A percentile compares a stretch with the other conserved stretches of the same genome.
Evolutionary conservation across 2,113 vertebrate species (phyloP).

Genomic region (Limnothrissa miodon): DNA sequence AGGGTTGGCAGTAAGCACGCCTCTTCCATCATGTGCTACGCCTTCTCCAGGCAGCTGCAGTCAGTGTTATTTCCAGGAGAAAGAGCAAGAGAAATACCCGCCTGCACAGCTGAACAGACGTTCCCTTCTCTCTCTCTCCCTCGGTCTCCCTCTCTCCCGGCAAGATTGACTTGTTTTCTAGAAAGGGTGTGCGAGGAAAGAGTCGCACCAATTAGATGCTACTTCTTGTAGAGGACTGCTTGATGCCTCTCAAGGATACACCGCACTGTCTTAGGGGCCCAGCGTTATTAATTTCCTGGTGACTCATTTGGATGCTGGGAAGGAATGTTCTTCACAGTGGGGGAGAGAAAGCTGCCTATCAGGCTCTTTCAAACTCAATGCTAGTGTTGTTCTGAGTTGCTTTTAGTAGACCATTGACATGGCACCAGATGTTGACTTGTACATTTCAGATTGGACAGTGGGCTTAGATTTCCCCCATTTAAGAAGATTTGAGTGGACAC

Average conservation of each 20-base stretch:
- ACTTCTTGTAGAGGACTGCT: background rate
- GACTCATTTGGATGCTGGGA: conserved; percentile 21
- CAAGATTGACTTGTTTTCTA: background rate
- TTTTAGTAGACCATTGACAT: background rate
- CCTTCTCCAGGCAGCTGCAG: conserved; percentile 51
- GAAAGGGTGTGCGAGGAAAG: conserved; percentile 39
- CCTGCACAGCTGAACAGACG: background rate
- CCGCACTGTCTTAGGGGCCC: background rate
- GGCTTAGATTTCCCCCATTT: background rate
- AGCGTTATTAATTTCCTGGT: conserved; percentile 28
- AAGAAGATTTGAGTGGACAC: background rate
- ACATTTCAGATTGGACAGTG: background rate
- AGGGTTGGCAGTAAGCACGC: conserved; percentile 52
- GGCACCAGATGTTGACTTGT: background rate
- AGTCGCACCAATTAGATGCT: background rate
- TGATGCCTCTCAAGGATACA: conserved; percentile 36
- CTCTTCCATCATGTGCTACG: conserved; percentile 57
- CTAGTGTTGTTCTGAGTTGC: background rate
- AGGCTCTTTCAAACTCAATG: background rate
- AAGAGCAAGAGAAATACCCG: conserved; percentile 21
- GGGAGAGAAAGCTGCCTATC: background rate
- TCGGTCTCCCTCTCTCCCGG: background rate
- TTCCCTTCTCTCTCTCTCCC: conserved; percentile 23
- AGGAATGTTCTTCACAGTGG: conserved; percentile 5
- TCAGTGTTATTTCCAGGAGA: conserved; percentile 52